These are phyloP conservation scores for Lobophora halterata DNA, from an alignment of 2,888 invertebrate genomes.

Conservation along the genomic window DNA sequence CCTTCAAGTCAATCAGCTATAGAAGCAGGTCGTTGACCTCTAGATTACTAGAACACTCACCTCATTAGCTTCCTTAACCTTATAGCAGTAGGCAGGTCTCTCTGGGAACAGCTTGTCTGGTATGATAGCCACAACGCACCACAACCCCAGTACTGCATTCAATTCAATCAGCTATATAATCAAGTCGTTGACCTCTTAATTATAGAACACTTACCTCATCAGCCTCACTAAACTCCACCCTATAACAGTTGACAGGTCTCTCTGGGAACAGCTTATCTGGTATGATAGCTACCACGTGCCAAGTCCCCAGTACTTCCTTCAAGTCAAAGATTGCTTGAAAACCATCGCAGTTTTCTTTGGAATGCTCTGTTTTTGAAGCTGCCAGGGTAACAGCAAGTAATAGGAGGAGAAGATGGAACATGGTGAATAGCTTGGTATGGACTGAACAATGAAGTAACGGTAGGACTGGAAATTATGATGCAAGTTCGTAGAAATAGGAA, in stretches of 20 bases:
- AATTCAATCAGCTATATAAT: not conserved
- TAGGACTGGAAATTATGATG: slow-evolving; percentile 1
- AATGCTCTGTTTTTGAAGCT: slow-evolving; percentile 36
- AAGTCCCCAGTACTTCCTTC: slow-evolving; percentile 52
- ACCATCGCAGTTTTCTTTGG: slow-evolving; percentile 44
- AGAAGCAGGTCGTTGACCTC: too few relatives aligned
- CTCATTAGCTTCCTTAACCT: too few relatives aligned
- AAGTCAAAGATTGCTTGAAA: slow-evolving; percentile 57
- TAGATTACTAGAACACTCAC: too few relatives aligned
- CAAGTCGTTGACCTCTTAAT: not conserved
- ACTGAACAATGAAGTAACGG: slow-evolving; percentile 21
- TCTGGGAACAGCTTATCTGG: slow-evolving; percentile 62
- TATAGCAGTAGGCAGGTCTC: too few relatives aligned
- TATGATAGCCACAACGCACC: too few relatives aligned
- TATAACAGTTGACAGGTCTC: slow-evolving; percentile 54
- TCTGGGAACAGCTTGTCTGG: too few relatives aligned
- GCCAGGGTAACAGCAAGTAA: slow-evolving; percentile 26
- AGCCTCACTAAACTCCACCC: slow-evolving; percentile 64
- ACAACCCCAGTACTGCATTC: not conserved
- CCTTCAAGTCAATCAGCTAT: slow-evolving; percentile 49
- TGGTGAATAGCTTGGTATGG: slow-evolving; percentile 20
- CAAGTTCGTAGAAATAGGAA: slow-evolving; percentile 15
- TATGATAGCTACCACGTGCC: slow-evolving; percentile 65
- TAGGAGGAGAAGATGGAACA: slow-evolving; percentile 17
- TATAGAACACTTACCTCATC: slow-evolving; percentile 55